phyloP scores from a whole-genome alignment of 2,888 invertebrate species.

The Andrena hattorfiana region DNA sequence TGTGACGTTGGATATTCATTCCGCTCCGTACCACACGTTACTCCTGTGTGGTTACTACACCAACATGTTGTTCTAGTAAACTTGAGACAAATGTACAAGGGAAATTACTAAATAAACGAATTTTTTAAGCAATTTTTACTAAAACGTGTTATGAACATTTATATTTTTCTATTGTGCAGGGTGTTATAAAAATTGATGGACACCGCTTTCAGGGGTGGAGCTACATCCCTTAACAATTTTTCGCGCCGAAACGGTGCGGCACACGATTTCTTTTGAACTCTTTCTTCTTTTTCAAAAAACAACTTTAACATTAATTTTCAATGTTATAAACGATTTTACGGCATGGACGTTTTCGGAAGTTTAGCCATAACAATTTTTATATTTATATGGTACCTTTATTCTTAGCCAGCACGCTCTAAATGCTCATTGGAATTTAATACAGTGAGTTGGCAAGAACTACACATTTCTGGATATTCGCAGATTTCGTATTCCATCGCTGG shows the following conservation, averaged over 20 bases:
- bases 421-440: neutral
- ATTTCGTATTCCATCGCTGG: neutral
- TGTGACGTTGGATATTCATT: slow-evolving; percentile 69
- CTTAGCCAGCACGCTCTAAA: neutral
- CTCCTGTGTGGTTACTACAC: slow-evolving; percentile 55
- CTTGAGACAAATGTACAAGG: slow-evolving; percentile 76
- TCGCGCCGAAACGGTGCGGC: too few species aligned
- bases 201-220: too few species aligned
- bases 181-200: too few species aligned
- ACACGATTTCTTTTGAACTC: too few species aligned
- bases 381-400: slow-evolving; percentile 17
- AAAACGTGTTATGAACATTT: slow-evolving; percentile 9
- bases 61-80: slow-evolving; percentile 59
- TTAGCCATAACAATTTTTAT: too few species aligned
- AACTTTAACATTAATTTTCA: too few species aligned
- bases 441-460: slow-evolving; percentile 19
- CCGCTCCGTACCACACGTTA: slow-evolving; percentile 64
- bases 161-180: neutral
- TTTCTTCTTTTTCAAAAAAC: too few species aligned
- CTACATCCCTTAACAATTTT: too few species aligned
- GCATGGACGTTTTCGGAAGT: too few species aligned
- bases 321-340: too few species aligned
- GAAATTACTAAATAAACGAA: slow-evolving; percentile 77
- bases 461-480: neutral
- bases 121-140: slow-evolving; percentile 72